A percentile compares a stretch with the other conserved stretches of the same genome.
Evolutionary conservation across 2,113 vertebrate genomes (phyloP).

Genomic region (Sarotherodon lohbergeri): DNA sequence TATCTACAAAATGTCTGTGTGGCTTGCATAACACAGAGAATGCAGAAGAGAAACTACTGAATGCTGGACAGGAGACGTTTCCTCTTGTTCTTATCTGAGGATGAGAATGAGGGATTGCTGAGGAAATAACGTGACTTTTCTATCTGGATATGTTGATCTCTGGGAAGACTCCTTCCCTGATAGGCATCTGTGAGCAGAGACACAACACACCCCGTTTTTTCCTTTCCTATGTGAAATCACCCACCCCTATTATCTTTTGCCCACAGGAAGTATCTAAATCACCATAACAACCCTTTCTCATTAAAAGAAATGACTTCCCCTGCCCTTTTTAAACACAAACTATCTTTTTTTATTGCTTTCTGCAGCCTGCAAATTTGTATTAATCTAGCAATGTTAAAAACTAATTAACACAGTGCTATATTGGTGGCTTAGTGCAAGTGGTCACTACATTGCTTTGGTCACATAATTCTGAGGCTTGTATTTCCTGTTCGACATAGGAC

Average conservation of each 20-base stretch:
- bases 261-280: background rate
- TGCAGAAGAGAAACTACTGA: background rate
- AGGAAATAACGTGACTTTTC: constrained; percentile 54
- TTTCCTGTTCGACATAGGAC: background rate
- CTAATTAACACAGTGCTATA: background rate
- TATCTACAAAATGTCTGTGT: background rate
- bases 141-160: constrained; percentile 48
- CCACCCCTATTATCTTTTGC: background rate
- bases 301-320: background rate
- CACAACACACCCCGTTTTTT: constrained; percentile 44
- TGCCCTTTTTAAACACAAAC: background rate
- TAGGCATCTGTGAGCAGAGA: constrained; percentile 53
- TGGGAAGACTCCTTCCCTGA: constrained; percentile 32
- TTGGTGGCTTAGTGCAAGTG: background rate
- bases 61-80: constrained; percentile 13
- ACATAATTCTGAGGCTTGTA: background rate
- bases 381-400: background rate
- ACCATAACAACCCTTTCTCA: background rate
- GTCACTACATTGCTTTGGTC: background rate
- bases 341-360: background rate
- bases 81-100: constrained; percentile 49
- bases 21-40: background rate
- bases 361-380: background rate
- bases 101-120: constrained; percentile 26
- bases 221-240: constrained; percentile 1